Evolutionary conservation across 2,888 invertebrate genomes (phyloP).

Genomic region (Xestia rhomboidea): DNA sequence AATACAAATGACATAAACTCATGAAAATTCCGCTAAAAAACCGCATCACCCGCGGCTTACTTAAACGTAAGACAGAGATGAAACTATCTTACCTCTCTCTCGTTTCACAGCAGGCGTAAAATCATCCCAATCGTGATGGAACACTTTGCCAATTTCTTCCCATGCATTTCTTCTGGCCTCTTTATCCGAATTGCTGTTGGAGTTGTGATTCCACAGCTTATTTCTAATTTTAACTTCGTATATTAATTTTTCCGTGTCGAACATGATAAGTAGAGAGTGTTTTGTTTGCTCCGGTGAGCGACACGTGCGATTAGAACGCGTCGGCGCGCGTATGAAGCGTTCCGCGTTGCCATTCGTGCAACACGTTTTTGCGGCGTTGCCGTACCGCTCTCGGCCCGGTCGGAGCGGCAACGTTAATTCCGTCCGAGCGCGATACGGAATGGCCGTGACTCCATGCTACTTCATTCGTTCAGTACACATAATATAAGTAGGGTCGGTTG

Average conservation of each 20-base stretch:
- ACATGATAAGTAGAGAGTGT: slow-evolving; percentile 35
- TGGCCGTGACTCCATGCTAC: slow-evolving; percentile 24
- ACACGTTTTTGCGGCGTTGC: slow-evolving; percentile 58
- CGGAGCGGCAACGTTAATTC: slow-evolving; percentile 61
- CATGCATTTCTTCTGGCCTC: slow-evolving; percentile 23
- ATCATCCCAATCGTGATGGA: slow-evolving; percentile 26
- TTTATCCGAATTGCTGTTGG: slow-evolving; percentile 18
- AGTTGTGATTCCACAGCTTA: slow-evolving; percentile 44
- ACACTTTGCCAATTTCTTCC: slow-evolving; percentile 46
- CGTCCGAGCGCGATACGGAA: slow-evolving; percentile 46
- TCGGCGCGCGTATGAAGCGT: slow-evolving; percentile 4
- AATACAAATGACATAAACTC: neutral
- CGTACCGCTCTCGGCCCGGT: slow-evolving; percentile 36
- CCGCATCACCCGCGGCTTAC: slow-evolving; percentile 10
- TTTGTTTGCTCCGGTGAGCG: neutral
- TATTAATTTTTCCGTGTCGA: slow-evolving; percentile 51
- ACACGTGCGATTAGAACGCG: slow-evolving; percentile 13
- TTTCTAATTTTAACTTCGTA: slow-evolving; percentile 40
- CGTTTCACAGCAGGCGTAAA: slow-evolving; percentile 1
- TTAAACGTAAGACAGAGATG: slow-evolving; percentile 23
- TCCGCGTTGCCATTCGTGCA: slow-evolving; percentile 15
- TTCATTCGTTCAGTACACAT: neutral
- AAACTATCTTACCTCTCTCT: slow-evolving; percentile 39
- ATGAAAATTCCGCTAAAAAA: slow-evolving; percentile 3
- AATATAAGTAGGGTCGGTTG: neutral